Evolutionary conservation across 2,797 vertebrate species (phyloP).

Genomic region (Pseudochirops cupreus): DNA sequence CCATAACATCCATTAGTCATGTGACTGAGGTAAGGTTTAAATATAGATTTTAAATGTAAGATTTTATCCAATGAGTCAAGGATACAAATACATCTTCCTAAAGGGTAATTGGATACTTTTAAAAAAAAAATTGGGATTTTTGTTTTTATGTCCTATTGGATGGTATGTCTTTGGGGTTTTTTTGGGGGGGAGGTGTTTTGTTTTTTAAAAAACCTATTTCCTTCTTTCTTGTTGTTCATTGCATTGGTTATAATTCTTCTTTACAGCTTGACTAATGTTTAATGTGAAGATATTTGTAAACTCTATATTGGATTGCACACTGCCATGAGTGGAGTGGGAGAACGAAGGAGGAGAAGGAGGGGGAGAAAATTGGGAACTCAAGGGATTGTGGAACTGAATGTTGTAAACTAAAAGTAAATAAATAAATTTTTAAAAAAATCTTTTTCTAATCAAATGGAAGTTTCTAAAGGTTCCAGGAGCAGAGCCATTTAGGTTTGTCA

Average conservation of each 20-base stretch:
- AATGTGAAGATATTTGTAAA: no score
- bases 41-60: neutral
- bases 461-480: neutral
- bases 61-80: neutral
- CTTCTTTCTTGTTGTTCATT: no score
- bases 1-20: slow-evolving; percentile 48
- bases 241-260: no score
- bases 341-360: no score
- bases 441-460: slow-evolving; percentile 37
- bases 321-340: no score
- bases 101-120: slow-evolving; percentile 53
- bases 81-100: neutral
- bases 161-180: slow-evolving; percentile 9
- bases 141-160: slow-evolving; percentile 52
- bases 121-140: slow-evolving; percentile 32
- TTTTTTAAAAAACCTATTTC: neutral
- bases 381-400: no score
- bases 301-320: no score
- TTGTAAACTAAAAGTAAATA: no score
- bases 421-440: neutral
- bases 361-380: no score
- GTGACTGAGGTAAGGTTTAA: slow-evolving; percentile 38
- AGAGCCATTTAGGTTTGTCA: neutral
- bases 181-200: neutral
- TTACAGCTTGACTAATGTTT: no score